Conservation (phyloP, 2,113 vertebrate genomes). For the Noturus placidus region DNA sequence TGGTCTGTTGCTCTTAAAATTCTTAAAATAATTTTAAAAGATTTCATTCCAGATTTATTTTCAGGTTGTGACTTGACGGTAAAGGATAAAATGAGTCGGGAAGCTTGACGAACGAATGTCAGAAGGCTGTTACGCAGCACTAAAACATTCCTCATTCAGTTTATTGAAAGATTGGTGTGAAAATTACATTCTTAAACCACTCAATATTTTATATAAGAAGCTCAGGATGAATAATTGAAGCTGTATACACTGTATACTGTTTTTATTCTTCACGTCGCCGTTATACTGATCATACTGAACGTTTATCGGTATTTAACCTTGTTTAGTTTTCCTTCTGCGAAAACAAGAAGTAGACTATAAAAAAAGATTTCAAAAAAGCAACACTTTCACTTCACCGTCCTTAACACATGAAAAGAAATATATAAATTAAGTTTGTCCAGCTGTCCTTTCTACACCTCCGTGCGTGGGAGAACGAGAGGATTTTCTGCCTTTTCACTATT, state of each 20-base stretch:
- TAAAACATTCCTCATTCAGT: too few species aligned
- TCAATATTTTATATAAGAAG: neutral
- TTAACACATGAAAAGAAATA: neutral
- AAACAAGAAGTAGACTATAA: neutral
- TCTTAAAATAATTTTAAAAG: too few species aligned
- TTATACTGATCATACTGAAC: neutral
- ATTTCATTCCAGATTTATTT: too few species aligned
- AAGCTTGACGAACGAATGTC: neutral
- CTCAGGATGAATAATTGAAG: neutral
- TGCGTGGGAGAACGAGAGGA: constrained; percentile 1
- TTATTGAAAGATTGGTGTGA: neutral
- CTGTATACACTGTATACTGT: neutral
- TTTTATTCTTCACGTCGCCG: neutral
- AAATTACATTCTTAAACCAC: neutral
- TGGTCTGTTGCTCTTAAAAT: neutral
- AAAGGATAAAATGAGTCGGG: neutral
- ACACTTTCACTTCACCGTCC: neutral
- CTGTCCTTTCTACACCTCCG: constrained; percentile 14
- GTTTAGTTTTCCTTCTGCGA: neutral
- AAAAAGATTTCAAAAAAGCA: neutral
- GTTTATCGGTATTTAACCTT: neutral
- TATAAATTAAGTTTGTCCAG: neutral
- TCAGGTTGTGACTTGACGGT: neutral
- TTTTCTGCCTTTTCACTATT: constrained; percentile 17
- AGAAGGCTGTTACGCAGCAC: neutral